Evolutionary conservation across 2,797 vertebrate genomes (phyloP), one percentile per base, ranked within the genome.

Genomic region (Gymnoscopelus microlampas): DNA sequence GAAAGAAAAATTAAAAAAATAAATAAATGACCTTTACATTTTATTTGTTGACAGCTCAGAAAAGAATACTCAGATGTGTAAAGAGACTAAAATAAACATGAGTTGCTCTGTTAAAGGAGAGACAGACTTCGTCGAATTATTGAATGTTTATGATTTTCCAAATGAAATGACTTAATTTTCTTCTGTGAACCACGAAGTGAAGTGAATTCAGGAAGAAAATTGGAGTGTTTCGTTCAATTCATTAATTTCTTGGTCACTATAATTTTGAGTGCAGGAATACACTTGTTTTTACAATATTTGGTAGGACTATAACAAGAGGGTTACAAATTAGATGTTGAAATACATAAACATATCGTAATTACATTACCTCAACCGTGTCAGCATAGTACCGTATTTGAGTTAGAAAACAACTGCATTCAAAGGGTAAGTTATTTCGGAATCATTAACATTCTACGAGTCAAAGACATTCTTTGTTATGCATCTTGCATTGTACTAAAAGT

Each of bases 1-100:
- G 61, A 66, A 72, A 81, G 74, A 66, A 70, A 58, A 63, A 73
- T 71, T 48, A 70, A 70, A 63, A 78, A 81, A 80, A 63, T 49
- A 74, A 54, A 77, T 54, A 35, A 14, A 70, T 13, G 12, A 62
- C 39, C 39, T 44, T 10, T 44, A 44, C 39, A 44, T 44, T 10
- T 19, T 19, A 19, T 19, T 39, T 39, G 39, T 44, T 44, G 39
- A 44, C 8, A 44, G 39, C 39, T 44, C 39, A 44, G 39, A 10
- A 10, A 10, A 44, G 39, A 44, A 8, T 44, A 44, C 39, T 44
- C 2, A 3, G 39, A 0, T 7, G 39, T 44, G 7, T 44, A 10
- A 10, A 44, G 39, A 8, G 39, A 10, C 39, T 9, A 7, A 44
- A 44, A 44, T 44, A 44, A 44, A 44, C 9, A 2, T 7, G 59